A percentile compares a stretch with the other conserved stretches of the same genome.
Conservation (phyloP, 2,113 vertebrate species). For the Pseudonaja textilis region DNA sequence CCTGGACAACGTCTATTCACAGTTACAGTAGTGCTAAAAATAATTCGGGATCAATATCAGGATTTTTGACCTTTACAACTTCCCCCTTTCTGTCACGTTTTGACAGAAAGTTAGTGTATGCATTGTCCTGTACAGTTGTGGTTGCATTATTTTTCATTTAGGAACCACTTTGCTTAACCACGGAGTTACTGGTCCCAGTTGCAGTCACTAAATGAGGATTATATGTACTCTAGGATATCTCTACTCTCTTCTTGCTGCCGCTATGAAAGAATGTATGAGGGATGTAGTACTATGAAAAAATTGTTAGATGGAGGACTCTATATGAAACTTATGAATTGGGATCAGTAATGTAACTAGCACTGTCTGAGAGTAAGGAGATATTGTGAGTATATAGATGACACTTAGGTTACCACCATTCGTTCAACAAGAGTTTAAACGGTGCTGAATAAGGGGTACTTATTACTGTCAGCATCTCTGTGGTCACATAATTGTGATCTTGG, state of each 20-base stretch:
- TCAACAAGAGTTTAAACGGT: neutral
- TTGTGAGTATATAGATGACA: neutral
- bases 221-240: neutral
- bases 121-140: neutral
- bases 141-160: neutral
- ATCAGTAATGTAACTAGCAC: neutral
- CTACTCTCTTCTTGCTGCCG: neutral
- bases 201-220: neutral
- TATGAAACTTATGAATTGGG: neutral
- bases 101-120: neutral
- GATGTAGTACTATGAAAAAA: neutral
- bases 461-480: neutral
- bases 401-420: neutral
- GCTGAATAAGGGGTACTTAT: neutral
- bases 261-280: neutral
- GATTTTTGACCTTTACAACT: neutral
- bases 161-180: neutral
- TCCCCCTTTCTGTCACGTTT: neutral
- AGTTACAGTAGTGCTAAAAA: neutral
- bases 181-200: neutral
- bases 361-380: neutral
- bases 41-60: neutral
- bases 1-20: neutral
- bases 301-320: neutral
- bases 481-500: neutral